Base-by-base conservation (phyloP, 1,140 invertebrate species). In the Plodia interpunctella region DNA sequence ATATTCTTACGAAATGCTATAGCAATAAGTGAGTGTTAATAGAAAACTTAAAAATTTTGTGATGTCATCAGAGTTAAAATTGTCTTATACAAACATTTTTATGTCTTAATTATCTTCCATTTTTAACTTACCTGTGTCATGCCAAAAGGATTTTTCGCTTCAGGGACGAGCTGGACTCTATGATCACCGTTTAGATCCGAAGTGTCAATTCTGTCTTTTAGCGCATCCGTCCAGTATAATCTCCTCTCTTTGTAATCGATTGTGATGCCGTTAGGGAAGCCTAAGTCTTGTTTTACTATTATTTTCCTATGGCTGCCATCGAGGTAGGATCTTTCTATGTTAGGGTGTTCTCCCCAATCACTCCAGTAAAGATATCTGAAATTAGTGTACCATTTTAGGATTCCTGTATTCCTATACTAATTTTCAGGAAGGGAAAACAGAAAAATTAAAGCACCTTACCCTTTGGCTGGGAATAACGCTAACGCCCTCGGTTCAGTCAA, bases 181-280 rank as follows among this genome's bases (percentile, higher is more conserved):
- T 96, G 95, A 30, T 92, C 91, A 0, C 97, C 97, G 83, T 97
- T 93, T 21, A 97, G 91, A 73, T 97, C 94, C 2, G 95, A 93
- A 56, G 94, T 95, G 83, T 99, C 98, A 62, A 99, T 98, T 74
- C 94, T 94, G 76, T 98, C 95, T 55, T 94, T 94, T 64, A 97
- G 91, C 0, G 95, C 95, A 90, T 99, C 98, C 6, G 96, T 95
- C 94, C 97, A 98, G 75, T 97, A 98, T 0, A 98, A 84, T 60
- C 94, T 92, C 62, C 92, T 92, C 49, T 92, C 93, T 49, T 93
- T 91, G 70, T 94, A 96, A 86, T 99, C 98, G 17, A 99, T 92
- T 0, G 96, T 94, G 2, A 99, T 90, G 0, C 97, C 97, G 76
- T 98, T 98, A 0, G 98, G 97, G 91, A 97, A 97, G 15, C 93